Evolutionary conservation across 2,888 invertebrate genomes (phyloP), one percentile per base, ranked within the genome.

Genomic region (Caenorhabditis sulstoni): DNA sequence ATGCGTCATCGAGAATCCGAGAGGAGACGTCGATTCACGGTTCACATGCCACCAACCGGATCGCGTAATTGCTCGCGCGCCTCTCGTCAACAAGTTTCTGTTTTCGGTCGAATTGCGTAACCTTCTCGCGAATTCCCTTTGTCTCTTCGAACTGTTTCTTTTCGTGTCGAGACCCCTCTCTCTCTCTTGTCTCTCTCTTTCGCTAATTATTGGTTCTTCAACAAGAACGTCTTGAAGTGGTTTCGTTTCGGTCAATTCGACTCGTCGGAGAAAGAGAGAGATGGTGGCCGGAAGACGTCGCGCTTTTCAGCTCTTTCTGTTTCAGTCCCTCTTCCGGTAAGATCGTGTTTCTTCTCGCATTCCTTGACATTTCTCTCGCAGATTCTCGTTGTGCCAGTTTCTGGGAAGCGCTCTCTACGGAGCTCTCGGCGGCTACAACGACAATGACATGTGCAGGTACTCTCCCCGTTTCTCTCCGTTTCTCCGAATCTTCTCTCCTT

Each of bases 381-480:
- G 68, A 18, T 29, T 39, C 4, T 8, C 50, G 1, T 18, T 45
- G 14, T 35, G 50, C 20, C 86, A 86, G 66, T 86, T 85, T 61
- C 74, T 85, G 0, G 89, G 89, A 22, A 86, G 86, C 55, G 81
- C 87, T 22, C 84, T 89, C 18, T 85, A 87, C 49, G 71, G 75
- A n/a, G 87, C 89, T 3, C 75, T 89, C 18, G 82, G 84, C 11
- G 88, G 86, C 18, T 90, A 90, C 75, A 86, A 85, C 23, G 86
- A 81, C n/a, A 85, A 83, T 53, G 89, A 89, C 67, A 85, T 87
- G 83, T 89, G 89, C 65, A 81, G 89, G 68, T 88, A 29, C 7
- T 7, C 29, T 29, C 29, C 29, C 29, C 29, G 29, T 29, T 29
- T 16, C 7, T 16, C 20, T 7, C 16, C 20, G 20, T 5, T 7